These are phyloP conservation scores for Homarus gammarus DNA, from an alignment of 2,888 invertebrate species.

Conservation along the genomic window DNA sequence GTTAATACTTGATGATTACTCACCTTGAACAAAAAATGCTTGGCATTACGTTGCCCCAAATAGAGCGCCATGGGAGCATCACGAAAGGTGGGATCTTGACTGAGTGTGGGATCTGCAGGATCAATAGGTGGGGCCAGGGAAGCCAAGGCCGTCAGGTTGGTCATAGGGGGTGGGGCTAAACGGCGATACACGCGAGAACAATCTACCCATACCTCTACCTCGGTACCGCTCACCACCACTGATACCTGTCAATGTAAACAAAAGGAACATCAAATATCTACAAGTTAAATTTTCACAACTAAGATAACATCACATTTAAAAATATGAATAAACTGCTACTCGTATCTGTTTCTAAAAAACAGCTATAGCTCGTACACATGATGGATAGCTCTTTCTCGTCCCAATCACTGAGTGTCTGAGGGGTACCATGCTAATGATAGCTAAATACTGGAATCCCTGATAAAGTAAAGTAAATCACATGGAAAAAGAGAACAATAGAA, in stretches of 20 bases:
- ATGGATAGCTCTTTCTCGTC: no score
- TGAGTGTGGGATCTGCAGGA: constrained; percentile 59
- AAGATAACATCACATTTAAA: no score
- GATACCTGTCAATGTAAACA: constrained; percentile 81
- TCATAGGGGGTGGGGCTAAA: constrained; percentile 85
- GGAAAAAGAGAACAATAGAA: no score
- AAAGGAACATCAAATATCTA: no score
- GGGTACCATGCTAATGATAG: no score
- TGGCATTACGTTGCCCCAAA: constrained; percentile 92
- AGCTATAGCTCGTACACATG: no score
- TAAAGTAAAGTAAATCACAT: no score
- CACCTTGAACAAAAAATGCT: constrained; percentile 93
- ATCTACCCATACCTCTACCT: constrained; percentile 90
- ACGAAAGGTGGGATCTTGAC: constrained; percentile 41
- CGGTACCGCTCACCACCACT: constrained; percentile 89
- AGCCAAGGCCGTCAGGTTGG: constrained; percentile 80
- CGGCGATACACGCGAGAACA: constrained; percentile 92
- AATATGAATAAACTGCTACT: no score
- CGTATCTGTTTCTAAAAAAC: no score
- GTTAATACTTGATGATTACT: neutral
- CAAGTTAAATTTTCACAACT: no score
- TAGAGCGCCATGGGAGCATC: constrained; percentile 83
- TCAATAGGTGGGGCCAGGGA: constrained; percentile 59
- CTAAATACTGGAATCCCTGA: no score
- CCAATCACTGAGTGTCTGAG: no score